Base-by-base conservation (phyloP, 1,140 invertebrate genomes). In the Caenorhabditis briggsae region DNA sequence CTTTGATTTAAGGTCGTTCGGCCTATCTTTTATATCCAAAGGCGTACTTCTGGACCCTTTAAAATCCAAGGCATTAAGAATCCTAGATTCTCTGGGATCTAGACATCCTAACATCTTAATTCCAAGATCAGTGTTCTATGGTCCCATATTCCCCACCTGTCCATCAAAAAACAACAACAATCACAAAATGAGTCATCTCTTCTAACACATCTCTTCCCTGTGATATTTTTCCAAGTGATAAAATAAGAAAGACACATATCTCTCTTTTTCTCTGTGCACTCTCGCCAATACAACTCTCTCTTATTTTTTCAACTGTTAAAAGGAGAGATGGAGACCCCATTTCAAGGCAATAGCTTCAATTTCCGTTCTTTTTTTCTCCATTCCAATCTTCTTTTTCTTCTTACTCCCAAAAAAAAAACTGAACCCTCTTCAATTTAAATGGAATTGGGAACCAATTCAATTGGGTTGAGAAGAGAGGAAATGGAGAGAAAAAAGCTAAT, bases 321-420 rank as follows among this genome's bases (percentile, higher is more conserved):
- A 78, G 46, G 46, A 70, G 50, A 53, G 12, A 11, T 18, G 12
- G 20, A 41, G 64, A 46, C 41, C 41, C 64, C 64, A 70, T 70
- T 70, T 16, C 20, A 25, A 25, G 33, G 33, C 33, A 33, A 33
- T 33, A 33, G 33, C 33, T 78, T 78, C 70, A 78, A 78, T 78
- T 78, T 78, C 70, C 64, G 64, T 70, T 70, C 41, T 70, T 23
- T 70, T 70, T 70, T 70, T n/a, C 41, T 46, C 33, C 41, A 43
- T 70, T 70, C 14, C 64, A 70, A 43, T 70, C 41, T 70, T 46
- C 33, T 70, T 70, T 33, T 33, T 33, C 33, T 33, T 33, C 33
- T 3, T 33, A 1, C 33, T 33, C 33, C 33, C 33, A 33, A 33
- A 33, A 33, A 33, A 33, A 33, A 33, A 33, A 33, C 33, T 14